Percentiles rank a stretch among this genome's conserved stretches.
Evolutionary conservation across 2,888 invertebrate species (phyloP).

Genomic region (Cryptosula pallasiana): DNA sequence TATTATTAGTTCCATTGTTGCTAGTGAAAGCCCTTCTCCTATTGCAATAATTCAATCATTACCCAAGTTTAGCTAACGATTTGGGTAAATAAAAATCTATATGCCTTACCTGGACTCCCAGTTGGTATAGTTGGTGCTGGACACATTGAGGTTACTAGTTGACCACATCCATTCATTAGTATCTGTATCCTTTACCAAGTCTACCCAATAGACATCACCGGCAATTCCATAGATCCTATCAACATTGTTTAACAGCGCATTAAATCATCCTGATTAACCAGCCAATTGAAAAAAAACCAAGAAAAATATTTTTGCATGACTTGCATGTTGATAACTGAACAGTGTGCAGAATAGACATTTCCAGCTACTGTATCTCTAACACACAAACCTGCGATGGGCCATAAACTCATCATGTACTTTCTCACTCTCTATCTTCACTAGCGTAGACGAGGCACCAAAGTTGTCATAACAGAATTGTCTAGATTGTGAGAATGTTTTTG

Average conservation of each 20-base stretch:
- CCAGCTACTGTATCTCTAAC: too few relatives aligned
- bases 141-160: not conserved
- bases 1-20: too few relatives aligned
- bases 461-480: not conserved
- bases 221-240: not conserved
- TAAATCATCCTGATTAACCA: too few relatives aligned
- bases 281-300: too few relatives aligned
- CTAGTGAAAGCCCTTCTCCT: too few relatives aligned
- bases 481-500: not conserved
- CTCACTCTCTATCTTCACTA: not conserved
- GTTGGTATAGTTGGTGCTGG: not conserved
- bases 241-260: too few relatives aligned
- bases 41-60: too few relatives aligned
- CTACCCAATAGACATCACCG: not conserved
- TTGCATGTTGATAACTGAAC: too few relatives aligned
- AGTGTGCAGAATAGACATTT: too few relatives aligned
- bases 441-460: not conserved
- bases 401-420: not conserved
- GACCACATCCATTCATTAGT: not conserved
- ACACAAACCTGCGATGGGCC: not conserved
- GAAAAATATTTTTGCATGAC: too few relatives aligned
- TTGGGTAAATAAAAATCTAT: too few relatives aligned
- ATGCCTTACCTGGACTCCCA: not conserved
- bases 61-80: too few relatives aligned
- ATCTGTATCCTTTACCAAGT: not conserved